Evolutionary conservation across 2,888 invertebrate genomes (phyloP), one percentile per base, ranked within the genome.

Genomic region (Ceramica pisi): DNA sequence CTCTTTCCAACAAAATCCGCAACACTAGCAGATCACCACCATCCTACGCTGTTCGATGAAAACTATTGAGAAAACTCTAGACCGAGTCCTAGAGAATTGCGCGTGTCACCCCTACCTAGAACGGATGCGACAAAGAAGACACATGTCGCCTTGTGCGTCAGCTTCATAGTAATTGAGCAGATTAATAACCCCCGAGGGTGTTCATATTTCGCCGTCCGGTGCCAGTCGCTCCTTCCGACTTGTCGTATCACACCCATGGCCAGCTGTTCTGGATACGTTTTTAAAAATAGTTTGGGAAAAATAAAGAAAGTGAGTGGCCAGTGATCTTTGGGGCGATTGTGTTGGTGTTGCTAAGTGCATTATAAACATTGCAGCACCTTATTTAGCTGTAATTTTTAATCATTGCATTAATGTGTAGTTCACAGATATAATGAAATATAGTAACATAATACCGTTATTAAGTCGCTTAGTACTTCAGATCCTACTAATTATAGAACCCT

Each of bases 131-230:
- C 93, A 92, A 93, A 93, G 90, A 92, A 91, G 92, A 92, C 90
- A 90, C 86, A 87, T 90, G 91, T 90, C 89, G 86, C 83, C 83
- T 90, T 90, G 91, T 91, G 92, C 92, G 93, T 92, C 92, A 91
- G 91, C 94, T 93, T 94, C 93, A 90, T 92, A 94, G 94, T 95
- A 94, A 95, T 95, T 95, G 92, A 92, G 86, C 90, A 93, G 94
- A 95, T 95, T 95, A 94, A 95, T 94, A 92, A 90, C 91, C 90
- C 88, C 86, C 80, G 86, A 89, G 92, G 90, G 92, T 93, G 92
- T 92, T 94, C 94, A 93, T 94, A 94, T 95, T 95, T 94, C 93
- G 92, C 92, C 90, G 93, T 91, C 91, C 90, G 88, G 80, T 88
- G 88, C 81, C 88, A 89, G 86, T 89, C 88, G 56, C 81, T 76